Percentiles rank a stretch among this genome's conserved stretches.
Evolutionary conservation across 2,113 vertebrate genomes (phyloP).

Genomic region (Accipiter virgatus): DNA sequence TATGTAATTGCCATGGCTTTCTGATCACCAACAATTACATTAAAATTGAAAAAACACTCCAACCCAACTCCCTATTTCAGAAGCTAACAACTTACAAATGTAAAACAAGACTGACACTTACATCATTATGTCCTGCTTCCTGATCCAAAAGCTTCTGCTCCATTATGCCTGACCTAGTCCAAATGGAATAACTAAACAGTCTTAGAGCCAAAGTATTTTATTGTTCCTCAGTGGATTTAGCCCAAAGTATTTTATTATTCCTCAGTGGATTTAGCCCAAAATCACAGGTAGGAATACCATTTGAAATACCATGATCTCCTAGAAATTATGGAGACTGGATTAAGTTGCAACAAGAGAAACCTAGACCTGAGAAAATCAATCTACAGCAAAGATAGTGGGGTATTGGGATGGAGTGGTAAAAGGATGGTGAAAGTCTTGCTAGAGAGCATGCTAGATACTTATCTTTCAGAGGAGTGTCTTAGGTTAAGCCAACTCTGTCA

Average conservation of each 20-base stretch:
- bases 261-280: neutral
- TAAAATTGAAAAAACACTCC: neutral
- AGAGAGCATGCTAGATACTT: neutral
- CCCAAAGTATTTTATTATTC: neutral
- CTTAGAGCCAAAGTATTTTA: neutral
- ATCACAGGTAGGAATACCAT: neutral
- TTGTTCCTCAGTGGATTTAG: neutral
- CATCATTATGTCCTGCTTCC: neutral
- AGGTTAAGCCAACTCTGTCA: neutral
- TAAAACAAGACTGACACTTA: fast-evolving
- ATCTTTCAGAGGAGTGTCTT: neutral
- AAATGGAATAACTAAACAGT: neutral
- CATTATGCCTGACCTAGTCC: neutral
- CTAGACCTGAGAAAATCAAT: neutral
- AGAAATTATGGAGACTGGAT: neutral
- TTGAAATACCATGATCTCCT: neutral
- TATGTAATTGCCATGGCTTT: neutral
- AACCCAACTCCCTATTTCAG: neutral
- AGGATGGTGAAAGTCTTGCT: neutral
- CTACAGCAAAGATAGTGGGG: neutral
- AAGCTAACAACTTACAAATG: neutral
- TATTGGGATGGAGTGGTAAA: neutral
- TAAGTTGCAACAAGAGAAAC: neutral
- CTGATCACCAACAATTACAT: neutral
- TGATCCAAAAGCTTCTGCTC: neutral